Conservation (phyloP, 1,140 invertebrate species). For the Diachasmimorpha longicaudata region DNA sequence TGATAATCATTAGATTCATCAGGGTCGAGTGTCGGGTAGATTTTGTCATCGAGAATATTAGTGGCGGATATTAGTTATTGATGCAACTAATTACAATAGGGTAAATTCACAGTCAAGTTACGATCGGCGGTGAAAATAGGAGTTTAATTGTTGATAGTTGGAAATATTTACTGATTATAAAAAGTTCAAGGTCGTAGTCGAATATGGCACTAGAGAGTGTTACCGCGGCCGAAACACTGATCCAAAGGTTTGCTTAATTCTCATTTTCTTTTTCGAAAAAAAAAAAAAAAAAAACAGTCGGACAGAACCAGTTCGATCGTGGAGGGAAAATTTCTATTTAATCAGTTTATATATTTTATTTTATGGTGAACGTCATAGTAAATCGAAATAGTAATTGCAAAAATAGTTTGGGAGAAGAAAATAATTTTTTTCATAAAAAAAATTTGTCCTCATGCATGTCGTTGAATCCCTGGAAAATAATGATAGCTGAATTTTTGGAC, state of each 20-base stretch:
- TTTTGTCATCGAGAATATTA: conserved; percentile 6
- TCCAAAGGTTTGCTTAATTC: conserved; percentile 61
- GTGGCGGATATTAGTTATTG: neutral
- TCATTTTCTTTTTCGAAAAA: conserved; percentile 40
- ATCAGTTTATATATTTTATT: neutral
- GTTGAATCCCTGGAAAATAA: neutral
- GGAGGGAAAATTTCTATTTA: conserved; percentile 1
- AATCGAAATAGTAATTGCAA: neutral
- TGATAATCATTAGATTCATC: no score
- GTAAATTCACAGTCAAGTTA: neutral
- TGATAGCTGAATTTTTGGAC: neutral
- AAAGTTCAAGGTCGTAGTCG: conserved; percentile 25
- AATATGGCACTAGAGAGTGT: conserved; percentile 62
- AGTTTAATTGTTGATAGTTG: conserved; percentile 27
- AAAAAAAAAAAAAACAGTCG: neutral
- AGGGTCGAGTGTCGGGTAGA: neutral
- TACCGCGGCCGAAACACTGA: conserved; percentile 60
- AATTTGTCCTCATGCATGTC: neutral
- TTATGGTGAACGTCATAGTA: neutral
- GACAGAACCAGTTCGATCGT: neutral
- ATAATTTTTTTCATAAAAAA: neutral
- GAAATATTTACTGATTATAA: neutral
- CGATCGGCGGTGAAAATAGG: conserved; percentile 15
- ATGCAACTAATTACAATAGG: neutral
- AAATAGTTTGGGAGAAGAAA: no score